Base-by-base conservation (phyloP, 92 coral and sea anemone genomes). In the Actinostola sp. region DNA sequence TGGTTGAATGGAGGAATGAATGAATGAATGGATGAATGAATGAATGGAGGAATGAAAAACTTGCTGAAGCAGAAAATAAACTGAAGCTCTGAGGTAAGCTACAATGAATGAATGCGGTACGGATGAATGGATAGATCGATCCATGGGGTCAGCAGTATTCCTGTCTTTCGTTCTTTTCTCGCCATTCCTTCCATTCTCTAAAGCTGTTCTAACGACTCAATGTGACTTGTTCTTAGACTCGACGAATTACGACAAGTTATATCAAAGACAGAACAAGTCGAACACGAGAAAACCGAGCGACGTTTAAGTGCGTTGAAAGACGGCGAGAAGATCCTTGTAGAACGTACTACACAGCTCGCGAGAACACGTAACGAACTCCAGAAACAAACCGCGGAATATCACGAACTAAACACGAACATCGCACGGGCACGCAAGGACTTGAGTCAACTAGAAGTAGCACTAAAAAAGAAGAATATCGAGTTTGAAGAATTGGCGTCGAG, bases 271-370 rank as follows among this genome's bases (percentile, higher is more conserved):
- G 96, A 89, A 66, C 77, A 67, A 25, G 88, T 67, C 33, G 89
- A 86, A 71, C 72, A 71, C 72, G 70, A 51, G 29, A 81, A 89
- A 46, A 32, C 62, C 23, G 81, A 82, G 30, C 79, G 75, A 53
- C 79, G 86, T 17, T 48, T 89, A 20, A 75, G 63, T 26, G 96
- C 86, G 15, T 71, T 89, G 1, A 86, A 87, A 70, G 96, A 89
- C 26, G 96, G 96, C 64, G 96, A 89, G 59, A 78, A 86, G 52
- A 90, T 90, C 0, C 32, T 89, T 4, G 96, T 77, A 29, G 96
- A 89, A 48, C 82, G 82, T 43, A 82, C 96, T 3, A 53, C 83
- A 0, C 86, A 86, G 42, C 87, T 89, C 24, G 96, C 96, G 19
- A 64, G 92, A 43, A 86, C 91, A 14, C 79, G 88, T 44, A 82